phyloP scores from a whole-genome alignment of 2,797 vertebrate species.

The Onychomys torridus region DNA sequence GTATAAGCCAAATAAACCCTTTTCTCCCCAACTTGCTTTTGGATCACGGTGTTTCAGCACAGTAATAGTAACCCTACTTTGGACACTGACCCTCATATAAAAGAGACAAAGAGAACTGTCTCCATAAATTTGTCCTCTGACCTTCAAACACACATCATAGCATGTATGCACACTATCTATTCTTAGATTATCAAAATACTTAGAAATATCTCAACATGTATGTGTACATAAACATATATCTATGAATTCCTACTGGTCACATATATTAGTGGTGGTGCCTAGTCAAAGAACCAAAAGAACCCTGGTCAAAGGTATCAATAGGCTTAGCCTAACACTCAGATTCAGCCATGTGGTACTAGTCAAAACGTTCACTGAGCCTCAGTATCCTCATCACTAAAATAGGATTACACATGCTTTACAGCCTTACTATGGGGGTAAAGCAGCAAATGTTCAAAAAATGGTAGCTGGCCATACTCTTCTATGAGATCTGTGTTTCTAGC shows the following conservation, averaged over 20 bases:
- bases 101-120: not conserved
- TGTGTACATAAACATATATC: not conserved
- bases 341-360: not conserved
- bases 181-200: slow-evolving; percentile 27
- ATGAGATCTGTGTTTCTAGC: not conserved
- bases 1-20: not conserved
- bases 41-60: not conserved
- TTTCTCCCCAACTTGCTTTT: not conserved
- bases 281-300: not conserved
- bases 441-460: not conserved
- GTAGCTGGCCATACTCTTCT: not conserved
- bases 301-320: not conserved
- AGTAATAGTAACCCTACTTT: not conserved
- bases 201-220: not conserved
- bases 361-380: not conserved
- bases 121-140: not conserved
- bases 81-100: not conserved
- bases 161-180: not conserved
- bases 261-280: not conserved
- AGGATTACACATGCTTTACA: not conserved
- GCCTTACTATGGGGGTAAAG: not conserved
- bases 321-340: not conserved
- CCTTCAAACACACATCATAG: not conserved
- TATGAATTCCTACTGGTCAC: not conserved
- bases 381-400: too few species aligned